A percentile compares a stretch with the other conserved stretches of the same genome.
Evolutionary conservation across 1,140 invertebrate genomes (phyloP).

Genomic region (Scaptomyza montana): DNA sequence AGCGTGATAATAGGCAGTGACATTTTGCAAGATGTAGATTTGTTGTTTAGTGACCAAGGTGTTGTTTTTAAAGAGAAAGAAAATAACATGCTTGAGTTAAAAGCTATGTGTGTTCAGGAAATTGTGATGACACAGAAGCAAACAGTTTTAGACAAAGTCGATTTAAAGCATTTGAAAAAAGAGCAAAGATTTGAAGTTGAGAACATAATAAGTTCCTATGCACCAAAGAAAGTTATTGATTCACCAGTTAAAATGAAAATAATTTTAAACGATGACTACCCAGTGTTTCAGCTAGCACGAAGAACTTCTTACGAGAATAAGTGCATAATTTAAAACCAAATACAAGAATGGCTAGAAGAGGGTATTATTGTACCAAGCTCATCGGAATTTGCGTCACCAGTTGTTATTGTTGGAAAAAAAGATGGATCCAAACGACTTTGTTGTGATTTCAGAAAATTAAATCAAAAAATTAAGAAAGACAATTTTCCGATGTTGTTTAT

Average conservation of each 20-base stretch:
- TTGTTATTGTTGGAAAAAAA: background rate
- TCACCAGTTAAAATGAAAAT: background rate
- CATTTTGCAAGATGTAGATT: too few relatives aligned
- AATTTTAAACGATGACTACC: background rate
- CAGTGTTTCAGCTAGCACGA: background rate
- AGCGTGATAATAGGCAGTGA: too few relatives aligned
- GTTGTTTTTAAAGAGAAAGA: too few relatives aligned
- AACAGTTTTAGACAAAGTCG: too few relatives aligned
- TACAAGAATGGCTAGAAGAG: background rate
- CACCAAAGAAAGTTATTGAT: too few relatives aligned
- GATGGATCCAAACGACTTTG: background rate
- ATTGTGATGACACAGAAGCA: too few relatives aligned
- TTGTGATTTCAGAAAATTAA: background rate
- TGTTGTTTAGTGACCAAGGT: too few relatives aligned
- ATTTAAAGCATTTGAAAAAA: too few relatives aligned
- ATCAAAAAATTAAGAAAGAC: background rate
- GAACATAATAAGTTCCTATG: too few relatives aligned
- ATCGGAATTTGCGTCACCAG: background rate
- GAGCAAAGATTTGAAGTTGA: too few relatives aligned
- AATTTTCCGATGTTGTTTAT: background rate
- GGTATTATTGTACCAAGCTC: background rate
- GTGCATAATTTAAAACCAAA: background rate
- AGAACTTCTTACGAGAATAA: background rate
- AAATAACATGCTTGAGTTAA: too few relatives aligned
- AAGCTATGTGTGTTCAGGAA: too few relatives aligned